phyloP scores from a whole-genome alignment of 2,888 invertebrate genomes.

The Patella caerulea region DNA sequence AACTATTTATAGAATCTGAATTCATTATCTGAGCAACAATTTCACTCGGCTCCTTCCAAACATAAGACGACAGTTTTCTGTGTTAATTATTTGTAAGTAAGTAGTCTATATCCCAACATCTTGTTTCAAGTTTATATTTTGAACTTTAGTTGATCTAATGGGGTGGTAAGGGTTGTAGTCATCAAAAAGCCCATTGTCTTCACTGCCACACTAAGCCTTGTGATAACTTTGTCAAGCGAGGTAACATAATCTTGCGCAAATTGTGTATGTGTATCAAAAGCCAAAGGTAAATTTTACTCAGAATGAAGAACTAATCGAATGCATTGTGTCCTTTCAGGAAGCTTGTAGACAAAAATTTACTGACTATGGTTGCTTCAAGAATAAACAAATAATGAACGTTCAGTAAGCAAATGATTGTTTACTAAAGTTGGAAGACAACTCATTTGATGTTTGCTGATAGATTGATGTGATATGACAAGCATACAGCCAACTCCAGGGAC shows the following conservation, averaged over 20 bases:
- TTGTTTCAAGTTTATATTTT: too few relatives aligned
- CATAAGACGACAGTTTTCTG: not conserved
- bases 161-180: not conserved
- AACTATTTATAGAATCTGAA: too few relatives aligned
- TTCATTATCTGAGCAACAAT: too few relatives aligned
- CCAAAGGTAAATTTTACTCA: not conserved
- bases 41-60: too few relatives aligned
- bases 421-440: not conserved
- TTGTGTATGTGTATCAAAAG: conserved; percentile 1
- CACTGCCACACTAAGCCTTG: not conserved
- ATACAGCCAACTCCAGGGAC: not conserved
- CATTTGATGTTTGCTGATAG: conserved; percentile 2
- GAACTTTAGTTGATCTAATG: not conserved
- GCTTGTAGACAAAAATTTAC: not conserved
- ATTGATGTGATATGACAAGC: not conserved
- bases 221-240: not conserved
- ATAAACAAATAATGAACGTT: not conserved
- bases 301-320: not conserved
- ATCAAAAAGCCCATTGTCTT: not conserved
- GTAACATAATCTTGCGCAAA: not conserved
- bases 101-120: too few relatives aligned
- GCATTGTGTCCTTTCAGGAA: not conserved
- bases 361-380: not conserved
- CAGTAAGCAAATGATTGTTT: not conserved
- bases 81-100: not conserved